phyloP scores from a whole-genome alignment of 2,113 vertebrate species.

The Ceratotherium simum region DNA sequence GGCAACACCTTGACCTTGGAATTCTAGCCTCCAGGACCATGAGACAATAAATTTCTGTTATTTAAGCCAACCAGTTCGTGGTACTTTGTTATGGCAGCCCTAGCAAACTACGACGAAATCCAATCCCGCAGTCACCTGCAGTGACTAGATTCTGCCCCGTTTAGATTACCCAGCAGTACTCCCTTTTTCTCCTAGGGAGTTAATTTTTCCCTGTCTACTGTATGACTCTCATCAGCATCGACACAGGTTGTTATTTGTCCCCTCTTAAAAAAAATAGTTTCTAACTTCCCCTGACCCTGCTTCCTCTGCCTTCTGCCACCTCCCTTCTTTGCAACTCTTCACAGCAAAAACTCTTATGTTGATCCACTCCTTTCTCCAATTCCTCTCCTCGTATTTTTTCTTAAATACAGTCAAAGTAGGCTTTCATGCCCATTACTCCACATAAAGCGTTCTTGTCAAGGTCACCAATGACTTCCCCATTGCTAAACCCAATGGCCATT shows the following conservation, averaged over 20 bases:
- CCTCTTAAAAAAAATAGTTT: neutral
- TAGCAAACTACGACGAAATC: neutral
- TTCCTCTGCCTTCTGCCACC: neutral
- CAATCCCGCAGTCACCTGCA: neutral
- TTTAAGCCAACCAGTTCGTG: neutral
- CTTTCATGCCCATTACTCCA: neutral
- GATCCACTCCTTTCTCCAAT: neutral
- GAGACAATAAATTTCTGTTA: neutral
- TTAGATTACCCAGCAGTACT: neutral
- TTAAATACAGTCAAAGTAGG: neutral
- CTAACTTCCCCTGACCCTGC: neutral
- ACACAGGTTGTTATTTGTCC: neutral
- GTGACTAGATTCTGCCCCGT: neutral
- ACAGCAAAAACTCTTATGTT: neutral
- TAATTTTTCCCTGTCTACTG: neutral
- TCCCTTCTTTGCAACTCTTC: neutral
- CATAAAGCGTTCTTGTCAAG: neutral
- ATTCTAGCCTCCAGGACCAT: neutral
- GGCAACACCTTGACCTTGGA: neutral
- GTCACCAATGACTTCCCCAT: neutral
- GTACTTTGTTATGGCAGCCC: neutral
- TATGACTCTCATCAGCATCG: neutral
- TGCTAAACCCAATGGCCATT: neutral
- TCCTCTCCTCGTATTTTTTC: neutral
- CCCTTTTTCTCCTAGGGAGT: rapidly evolving